Evolutionary conservation across 2,797 vertebrate species (phyloP).

Genomic region (Cheirogaleus major): DNA sequence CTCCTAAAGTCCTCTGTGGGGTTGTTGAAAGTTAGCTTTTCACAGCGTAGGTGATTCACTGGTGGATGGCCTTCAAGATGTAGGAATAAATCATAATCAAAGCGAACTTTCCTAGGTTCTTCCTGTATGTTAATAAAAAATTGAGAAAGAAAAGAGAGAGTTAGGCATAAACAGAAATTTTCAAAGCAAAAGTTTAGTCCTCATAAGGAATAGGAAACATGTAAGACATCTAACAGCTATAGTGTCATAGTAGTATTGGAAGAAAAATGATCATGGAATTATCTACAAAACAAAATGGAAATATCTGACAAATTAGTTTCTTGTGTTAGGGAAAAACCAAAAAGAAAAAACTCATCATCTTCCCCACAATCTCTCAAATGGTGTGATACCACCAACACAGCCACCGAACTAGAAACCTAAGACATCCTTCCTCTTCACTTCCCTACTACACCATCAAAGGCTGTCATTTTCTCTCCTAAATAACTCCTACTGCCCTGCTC

Average conservation of each 20-base stretch:
- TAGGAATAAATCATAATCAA: conserved; percentile 99
- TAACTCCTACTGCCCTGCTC: neutral
- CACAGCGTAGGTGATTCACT: conserved; percentile 99
- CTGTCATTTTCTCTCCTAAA: neutral
- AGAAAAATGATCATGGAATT: neutral
- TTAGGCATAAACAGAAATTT: conserved; percentile 69
- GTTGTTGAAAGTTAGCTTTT: conserved; percentile 99
- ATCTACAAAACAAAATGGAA: conserved; percentile 12
- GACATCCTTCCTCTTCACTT: neutral
- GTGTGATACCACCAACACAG: neutral
- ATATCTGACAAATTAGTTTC: neutral
- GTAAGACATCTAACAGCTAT: conserved; percentile 8
- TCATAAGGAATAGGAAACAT: conserved; percentile 34
- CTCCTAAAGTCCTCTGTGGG: conserved; percentile 97
- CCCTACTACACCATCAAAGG: neutral
- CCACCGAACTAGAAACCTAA: neutral
- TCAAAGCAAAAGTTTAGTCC: conserved; percentile 59
- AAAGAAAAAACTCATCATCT: conserved; percentile 19
- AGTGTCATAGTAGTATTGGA: neutral
- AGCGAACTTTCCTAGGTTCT: conserved; percentile 99
- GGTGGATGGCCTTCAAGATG: conserved; percentile 99
- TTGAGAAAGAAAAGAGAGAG: conserved; percentile 46
- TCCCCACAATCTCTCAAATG: neutral
- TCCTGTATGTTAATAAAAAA: conserved; percentile 87
- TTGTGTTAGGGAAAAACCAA: neutral